These are phyloP conservation scores for Notothenia rossii DNA, from an alignment of 2,113 vertebrate genomes.

Conservation along the genomic window DNA sequence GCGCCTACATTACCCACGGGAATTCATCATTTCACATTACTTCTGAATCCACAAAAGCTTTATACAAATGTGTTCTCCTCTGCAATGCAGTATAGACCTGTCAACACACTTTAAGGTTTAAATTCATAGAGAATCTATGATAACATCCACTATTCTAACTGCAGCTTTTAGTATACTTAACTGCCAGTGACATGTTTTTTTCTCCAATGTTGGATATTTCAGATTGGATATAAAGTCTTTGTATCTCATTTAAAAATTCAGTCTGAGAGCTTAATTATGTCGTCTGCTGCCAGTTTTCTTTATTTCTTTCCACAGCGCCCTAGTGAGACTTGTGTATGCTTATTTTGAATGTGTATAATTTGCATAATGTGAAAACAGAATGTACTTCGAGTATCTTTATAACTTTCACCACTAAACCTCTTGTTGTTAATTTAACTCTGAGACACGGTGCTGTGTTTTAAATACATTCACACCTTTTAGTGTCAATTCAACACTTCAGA, in stretches of 20 bases:
- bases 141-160: not conserved
- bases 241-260: not conserved
- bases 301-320: not conserved
- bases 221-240: not conserved
- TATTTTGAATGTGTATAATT: not conserved
- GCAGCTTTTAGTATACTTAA: not conserved
- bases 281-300: slow-evolving; percentile 30
- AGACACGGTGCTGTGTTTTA: not conserved
- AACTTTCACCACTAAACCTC: slow-evolving; percentile 1
- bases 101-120: not conserved
- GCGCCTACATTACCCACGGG: not conserved
- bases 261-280: slow-evolving; percentile 14
- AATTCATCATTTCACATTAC: not conserved
- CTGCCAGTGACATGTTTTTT: not conserved
- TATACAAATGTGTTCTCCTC: not conserved
- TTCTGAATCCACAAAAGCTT: not conserved
- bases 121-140: not conserved
- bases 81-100: not conserved
- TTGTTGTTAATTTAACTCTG: not conserved
- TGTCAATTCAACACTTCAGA: slow-evolving; percentile 14
- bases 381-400: not conserved
- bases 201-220: not conserved
- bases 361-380: slow-evolving; percentile 5
- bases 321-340: not conserved
- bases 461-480: slow-evolving; percentile 18